Base-by-base conservation (phyloP, 2,797 vertebrate species). In the Pyrocephalus nanus region DNA sequence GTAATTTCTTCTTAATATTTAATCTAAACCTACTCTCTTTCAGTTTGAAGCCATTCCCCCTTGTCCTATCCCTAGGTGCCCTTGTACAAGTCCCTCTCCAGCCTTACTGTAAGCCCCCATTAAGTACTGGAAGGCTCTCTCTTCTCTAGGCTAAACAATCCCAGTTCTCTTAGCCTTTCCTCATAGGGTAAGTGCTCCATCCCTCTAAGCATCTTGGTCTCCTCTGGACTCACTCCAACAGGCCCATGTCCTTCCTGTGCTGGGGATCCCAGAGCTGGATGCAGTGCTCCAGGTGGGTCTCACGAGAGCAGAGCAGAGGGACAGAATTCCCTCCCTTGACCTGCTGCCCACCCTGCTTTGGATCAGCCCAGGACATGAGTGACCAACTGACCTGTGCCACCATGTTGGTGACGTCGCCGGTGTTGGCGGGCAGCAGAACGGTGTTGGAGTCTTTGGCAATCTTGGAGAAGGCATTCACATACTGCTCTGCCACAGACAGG, bases 391-490 rank as follows among this genome's bases (percentile, higher is more conserved):
- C 99, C 99, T 99, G 99, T 25, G 99, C 96, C 17, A 99, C 99
- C 99, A 99, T 99, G 71, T 98, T 98, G 58, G 98, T 98, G 85
- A 99, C 87, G 36, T 99, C 99, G 0, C 99, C 98, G 0, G 98
- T 96, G 82, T 98, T 99, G 45, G 99, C 96, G 0, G 99, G 99
- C 91, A 99, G 98, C 18, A 99, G 98, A 88, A 99, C 71, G 1
- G 99, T 99, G 98, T 99, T 99, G 92, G 98, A 98, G 91, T 99
- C 98, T 96, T 99, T 99, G 75, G 99, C 99, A 76, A 99, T 98
- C 81, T 99, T 99, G 88, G 99, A 99, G 98, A 99, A 99, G 3
- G 99, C 99, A 0, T 92, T 97, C 79, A 99, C 98, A 0, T 99
- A 99, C 96, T 99, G 99, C 94, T 99, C 99, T 0, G 99, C 99